Evolutionary conservation across 2,888 invertebrate species (phyloP).

Genomic region (Sepioteuthis lessoniana): DNA sequence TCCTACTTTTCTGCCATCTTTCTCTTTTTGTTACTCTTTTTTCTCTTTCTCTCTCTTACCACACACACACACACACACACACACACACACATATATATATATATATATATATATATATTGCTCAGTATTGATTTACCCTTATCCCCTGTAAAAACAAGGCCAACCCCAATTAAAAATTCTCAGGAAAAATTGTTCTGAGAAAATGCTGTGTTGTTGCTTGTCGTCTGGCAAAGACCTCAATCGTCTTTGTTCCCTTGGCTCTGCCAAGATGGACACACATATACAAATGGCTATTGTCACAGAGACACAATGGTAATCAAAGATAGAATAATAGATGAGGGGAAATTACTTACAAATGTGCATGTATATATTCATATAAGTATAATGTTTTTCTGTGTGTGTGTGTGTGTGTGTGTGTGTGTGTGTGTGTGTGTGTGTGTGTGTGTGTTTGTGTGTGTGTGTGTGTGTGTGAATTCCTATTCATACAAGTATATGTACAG

Average conservation of each 20-base stretch:
- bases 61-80: too few relatives aligned
- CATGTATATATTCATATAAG: background rate
- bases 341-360: constrained; percentile 3
- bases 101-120: too few relatives aligned
- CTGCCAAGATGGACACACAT: background rate
- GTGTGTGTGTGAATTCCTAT: background rate
- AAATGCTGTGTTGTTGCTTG: constrained; percentile 18
- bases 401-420: background rate
- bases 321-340: constrained; percentile 13
- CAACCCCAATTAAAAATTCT: constrained; percentile 33
- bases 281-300: background rate
- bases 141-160: background rate
- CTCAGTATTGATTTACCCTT: constrained; percentile 4
- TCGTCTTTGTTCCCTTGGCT: constrained; percentile 21
- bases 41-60: background rate
- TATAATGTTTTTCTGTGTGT: background rate
- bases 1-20: background rate
- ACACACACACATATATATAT: too few relatives aligned
- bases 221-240: constrained; percentile 33
- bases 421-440: background rate
- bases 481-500: background rate
- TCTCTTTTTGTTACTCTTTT: background rate
- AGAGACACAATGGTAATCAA: constrained; percentile 16
- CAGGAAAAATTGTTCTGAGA: constrained; percentile 14
- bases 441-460: background rate